phyloP scores from a whole-genome alignment of 1,140 invertebrate genomes.

The Leptoteleia sp. region DNA sequence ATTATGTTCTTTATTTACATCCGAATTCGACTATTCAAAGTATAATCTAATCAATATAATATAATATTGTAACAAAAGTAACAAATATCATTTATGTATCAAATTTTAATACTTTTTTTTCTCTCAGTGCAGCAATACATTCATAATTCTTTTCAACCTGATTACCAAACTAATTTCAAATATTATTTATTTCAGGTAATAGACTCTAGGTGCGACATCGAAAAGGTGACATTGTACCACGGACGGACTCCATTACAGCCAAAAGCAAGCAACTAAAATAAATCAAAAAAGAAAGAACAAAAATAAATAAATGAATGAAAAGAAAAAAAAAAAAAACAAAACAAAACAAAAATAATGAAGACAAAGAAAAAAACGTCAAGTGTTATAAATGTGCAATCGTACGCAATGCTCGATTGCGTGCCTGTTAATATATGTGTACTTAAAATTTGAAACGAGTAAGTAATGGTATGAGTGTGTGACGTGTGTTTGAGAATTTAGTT shows the following conservation, averaged over 20 bases:
- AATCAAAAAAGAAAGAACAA: too few species aligned
- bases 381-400: constrained; percentile 59
- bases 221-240: constrained; percentile 57
- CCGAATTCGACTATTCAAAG: too few species aligned
- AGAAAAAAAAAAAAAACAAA: constrained; percentile 17
- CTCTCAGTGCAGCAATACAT: too few species aligned
- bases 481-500: constrained; percentile 39
- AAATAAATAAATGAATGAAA: constrained; percentile 14
- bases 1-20: too few species aligned
- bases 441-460: constrained; percentile 49
- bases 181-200: constrained; percentile 45
- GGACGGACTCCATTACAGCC: constrained; percentile 47
- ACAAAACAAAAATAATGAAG: constrained; percentile 19
- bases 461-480: constrained; percentile 35
- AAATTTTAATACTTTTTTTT: too few species aligned
- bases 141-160: not conserved
- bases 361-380: constrained; percentile 21
- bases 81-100: too few species aligned
- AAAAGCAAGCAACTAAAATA: constrained; percentile 14
- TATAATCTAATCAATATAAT: too few species aligned
- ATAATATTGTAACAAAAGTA: too few species aligned
- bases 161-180: constrained; percentile 3
- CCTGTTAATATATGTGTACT: constrained; percentile 64
- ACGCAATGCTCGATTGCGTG: constrained; percentile 27
- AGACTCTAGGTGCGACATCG: constrained; percentile 66